Conservation (phyloP, 2,888 invertebrate species). For the Nomada fabriciana region DNA sequence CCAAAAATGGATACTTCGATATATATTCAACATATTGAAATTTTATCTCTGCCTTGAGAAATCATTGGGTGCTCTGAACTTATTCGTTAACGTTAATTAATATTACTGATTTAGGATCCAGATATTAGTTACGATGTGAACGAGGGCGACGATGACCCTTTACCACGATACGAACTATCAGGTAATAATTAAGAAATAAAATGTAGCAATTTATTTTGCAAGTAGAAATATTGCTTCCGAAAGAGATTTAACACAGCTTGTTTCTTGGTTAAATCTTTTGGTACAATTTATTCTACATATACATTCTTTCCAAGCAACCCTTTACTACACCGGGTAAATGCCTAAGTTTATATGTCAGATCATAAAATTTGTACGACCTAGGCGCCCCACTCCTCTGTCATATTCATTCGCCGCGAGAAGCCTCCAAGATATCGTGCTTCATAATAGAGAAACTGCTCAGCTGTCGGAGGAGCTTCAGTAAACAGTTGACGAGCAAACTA, state of each 20-base stretch:
- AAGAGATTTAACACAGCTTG: no score
- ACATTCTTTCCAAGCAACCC: background rate
- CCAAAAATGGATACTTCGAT: background rate
- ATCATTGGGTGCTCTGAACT: background rate
- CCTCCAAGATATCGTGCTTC: background rate
- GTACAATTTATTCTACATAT: no score
- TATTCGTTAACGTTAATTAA: background rate
- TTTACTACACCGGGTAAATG: background rate
- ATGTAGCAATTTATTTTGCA: background rate
- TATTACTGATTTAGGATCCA: constrained; percentile 88
- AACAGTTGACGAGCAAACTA: constrained; percentile 17
- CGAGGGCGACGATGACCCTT: constrained; percentile 91
- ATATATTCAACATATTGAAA: background rate
- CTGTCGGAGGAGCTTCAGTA: constrained; percentile 16
- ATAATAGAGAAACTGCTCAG: constrained; percentile 12
- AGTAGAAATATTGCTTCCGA: background rate
- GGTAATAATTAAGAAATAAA: constrained; percentile 73
- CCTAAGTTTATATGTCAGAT: background rate
- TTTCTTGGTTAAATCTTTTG: no score
- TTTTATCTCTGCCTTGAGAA: background rate
- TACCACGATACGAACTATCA: constrained; percentile 87
- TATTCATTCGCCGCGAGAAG: background rate
- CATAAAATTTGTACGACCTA: background rate
- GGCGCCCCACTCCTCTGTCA: background rate
- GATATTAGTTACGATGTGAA: constrained; percentile 95